phyloP scores from a whole-genome alignment of 2,113 vertebrate genomes.

The Antechinus stuartii region DNA sequence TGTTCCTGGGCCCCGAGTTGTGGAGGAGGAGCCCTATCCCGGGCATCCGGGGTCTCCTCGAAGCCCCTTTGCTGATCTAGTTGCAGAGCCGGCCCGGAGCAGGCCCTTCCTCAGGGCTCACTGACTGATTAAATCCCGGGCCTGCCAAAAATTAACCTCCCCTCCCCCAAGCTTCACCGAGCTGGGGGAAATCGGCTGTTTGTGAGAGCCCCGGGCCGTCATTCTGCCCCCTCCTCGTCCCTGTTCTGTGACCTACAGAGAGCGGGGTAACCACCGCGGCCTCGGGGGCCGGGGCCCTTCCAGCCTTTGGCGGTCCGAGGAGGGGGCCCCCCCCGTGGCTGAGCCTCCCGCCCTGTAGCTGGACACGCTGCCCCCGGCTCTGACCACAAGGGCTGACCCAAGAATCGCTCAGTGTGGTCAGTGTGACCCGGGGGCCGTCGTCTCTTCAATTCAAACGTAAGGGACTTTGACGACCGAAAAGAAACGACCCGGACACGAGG shows the following conservation, averaged over 20 bases:
- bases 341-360: too few species aligned
- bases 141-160: neutral
- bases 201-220: rapidly evolving
- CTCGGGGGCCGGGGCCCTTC: too few species aligned
- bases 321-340: too few species aligned
- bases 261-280: neutral
- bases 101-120: neutral
- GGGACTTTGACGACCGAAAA: neutral
- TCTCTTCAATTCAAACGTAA: neutral
- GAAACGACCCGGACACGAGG: rapidly evolving
- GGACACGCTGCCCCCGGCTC: too few species aligned
- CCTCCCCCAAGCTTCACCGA: neutral
- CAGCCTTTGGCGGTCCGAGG: too few species aligned
- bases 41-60: neutral
- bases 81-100: too few species aligned
- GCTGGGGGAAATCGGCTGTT: neutral
- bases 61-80: neutral
- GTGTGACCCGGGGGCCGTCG: rapidly evolving
- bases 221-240: neutral
- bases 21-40: too few species aligned
- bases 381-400: neutral
- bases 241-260: neutral
- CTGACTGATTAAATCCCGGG: neutral
- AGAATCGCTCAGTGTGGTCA: neutral
- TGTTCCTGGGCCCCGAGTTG: too few species aligned